phyloP scores from a whole-genome alignment of 2,797 vertebrate species.

The Acanthurus leucopareius region DNA sequence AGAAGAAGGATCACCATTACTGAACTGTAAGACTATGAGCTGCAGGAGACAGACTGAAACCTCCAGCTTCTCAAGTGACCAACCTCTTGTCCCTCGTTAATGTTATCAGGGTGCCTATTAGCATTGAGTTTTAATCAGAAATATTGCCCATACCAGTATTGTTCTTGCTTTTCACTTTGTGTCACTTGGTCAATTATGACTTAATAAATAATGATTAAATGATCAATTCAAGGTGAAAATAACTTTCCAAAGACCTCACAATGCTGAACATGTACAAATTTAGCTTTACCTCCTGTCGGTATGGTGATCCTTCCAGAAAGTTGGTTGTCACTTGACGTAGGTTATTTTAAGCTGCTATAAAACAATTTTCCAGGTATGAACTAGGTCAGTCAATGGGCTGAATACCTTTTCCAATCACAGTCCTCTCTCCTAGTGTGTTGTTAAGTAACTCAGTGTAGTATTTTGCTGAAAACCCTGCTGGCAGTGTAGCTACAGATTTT shows the following conservation, averaged over 20 bases:
- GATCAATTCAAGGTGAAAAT: neutral
- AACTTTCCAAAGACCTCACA: slow-evolving; percentile 1
- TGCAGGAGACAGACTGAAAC: too few relatives aligned
- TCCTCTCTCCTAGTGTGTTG: slow-evolving; percentile 7
- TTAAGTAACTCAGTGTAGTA: slow-evolving; percentile 25
- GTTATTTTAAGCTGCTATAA: slow-evolving; percentile 17
- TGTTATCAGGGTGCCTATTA: too few relatives aligned
- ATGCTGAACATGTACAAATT: neutral
- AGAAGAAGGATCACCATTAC: too few relatives aligned
- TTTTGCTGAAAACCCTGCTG: slow-evolving; percentile 17
- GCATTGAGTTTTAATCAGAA: too few relatives aligned
- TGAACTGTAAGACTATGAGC: too few relatives aligned
- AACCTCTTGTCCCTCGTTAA: too few relatives aligned
- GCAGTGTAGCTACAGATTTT: slow-evolving; percentile 42
- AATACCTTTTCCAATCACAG: slow-evolving; percentile 13
- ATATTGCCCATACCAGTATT: too few relatives aligned
- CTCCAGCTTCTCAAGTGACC: too few relatives aligned
- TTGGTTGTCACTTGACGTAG: slow-evolving; percentile 5
- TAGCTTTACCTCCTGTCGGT: neutral
- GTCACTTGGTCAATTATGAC: slow-evolving; percentile 2
- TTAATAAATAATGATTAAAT: slow-evolving; percentile 3
- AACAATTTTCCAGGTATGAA: slow-evolving; percentile 30
- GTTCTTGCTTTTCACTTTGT: too few relatives aligned
- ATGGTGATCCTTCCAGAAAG: slow-evolving; percentile 15
- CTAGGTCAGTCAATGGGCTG: slow-evolving; percentile 29